These are phyloP conservation scores for Lapara coniferarum DNA, from an alignment of 2,888 invertebrate genomes.

Conservation along the genomic window DNA sequence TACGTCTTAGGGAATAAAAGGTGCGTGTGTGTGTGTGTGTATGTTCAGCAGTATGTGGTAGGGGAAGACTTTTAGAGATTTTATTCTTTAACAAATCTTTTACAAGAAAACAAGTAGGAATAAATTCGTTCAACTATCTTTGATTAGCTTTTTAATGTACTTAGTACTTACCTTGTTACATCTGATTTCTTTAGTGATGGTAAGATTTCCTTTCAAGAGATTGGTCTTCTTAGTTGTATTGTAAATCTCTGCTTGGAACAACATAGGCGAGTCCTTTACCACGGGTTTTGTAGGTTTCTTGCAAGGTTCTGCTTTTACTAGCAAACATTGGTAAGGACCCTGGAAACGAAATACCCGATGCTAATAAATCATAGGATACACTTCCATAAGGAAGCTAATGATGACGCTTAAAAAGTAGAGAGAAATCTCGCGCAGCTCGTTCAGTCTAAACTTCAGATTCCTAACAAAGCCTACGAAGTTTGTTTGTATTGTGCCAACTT, in stretches of 20 bases:
- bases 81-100: not conserved
- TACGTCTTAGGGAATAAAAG: no score
- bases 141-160: not conserved
- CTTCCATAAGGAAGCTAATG: no score
- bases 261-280: constrained; percentile 31
- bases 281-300: constrained; percentile 32
- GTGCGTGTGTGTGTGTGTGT: no score
- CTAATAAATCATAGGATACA: not conserved
- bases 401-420: no score
- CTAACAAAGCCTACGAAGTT: no score
- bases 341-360: constrained; percentile 21
- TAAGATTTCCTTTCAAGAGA: constrained; percentile 35
- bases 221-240: constrained; percentile 33
- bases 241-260: constrained; percentile 33
- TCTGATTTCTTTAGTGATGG: constrained; percentile 32
- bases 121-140: no score
- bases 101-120: not conserved
- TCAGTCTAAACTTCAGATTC: no score
- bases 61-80: no score
- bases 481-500: no score
- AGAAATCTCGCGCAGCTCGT: no score
- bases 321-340: constrained; percentile 38
- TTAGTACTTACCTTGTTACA: constrained; percentile 33
- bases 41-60: no score
- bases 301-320: constrained; percentile 33